Percentiles rank a stretch among this genome's conserved stretches.
Conservation (phyloP, 2,888 invertebrate genomes). For the Mactromeris polynyma region DNA sequence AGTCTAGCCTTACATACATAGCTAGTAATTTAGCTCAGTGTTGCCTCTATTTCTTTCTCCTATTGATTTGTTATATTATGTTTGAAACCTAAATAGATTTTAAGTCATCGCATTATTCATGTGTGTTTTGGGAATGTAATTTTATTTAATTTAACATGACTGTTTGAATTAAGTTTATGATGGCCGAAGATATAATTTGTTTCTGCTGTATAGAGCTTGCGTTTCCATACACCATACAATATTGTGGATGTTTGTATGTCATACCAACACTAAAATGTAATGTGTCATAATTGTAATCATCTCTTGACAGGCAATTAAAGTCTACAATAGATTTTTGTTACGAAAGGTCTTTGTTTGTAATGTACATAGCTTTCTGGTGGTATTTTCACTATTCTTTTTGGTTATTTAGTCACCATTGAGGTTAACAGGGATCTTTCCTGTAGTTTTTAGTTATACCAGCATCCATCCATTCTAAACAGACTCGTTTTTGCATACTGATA, state of each 20-base stretch:
- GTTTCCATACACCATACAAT: neutral
- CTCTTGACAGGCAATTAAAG: constrained; percentile 22
- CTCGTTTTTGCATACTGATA: neutral
- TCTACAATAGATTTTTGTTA: neutral
- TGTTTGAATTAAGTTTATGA: neutral
- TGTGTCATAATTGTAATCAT: constrained; percentile 16
- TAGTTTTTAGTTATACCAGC: neutral
- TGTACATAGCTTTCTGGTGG: constrained; percentile 7
- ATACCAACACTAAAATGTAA: neutral
- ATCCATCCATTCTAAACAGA: neutral
- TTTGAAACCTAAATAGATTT: neutral
- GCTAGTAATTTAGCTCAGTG: neutral
- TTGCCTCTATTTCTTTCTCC: neutral
- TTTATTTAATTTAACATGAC: neutral
- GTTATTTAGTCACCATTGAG: neutral
- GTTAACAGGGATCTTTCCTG: neutral
- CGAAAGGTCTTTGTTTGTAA: neutral
- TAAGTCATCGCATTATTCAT: neutral
- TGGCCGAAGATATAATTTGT: neutral
- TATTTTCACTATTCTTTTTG: neutral
- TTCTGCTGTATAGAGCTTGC: neutral
- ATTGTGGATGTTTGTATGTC: neutral
- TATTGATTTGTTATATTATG: neutral
- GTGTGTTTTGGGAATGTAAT: neutral
- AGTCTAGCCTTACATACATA: neutral